phyloP scores from a whole-genome alignment of 2,888 invertebrate genomes.

The Tachina lurida region DNA sequence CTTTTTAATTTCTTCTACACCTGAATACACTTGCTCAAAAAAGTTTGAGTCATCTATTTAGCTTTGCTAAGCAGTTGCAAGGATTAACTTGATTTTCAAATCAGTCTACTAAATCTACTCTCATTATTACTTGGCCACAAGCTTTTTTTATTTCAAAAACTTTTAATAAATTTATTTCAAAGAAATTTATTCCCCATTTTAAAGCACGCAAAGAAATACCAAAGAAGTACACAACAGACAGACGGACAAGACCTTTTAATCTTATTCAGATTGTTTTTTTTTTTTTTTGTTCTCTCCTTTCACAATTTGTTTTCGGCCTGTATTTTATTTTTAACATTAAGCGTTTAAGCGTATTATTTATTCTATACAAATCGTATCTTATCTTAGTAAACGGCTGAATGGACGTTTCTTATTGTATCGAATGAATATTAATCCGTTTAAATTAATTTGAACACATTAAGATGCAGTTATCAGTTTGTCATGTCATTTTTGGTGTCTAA shows the following conservation, averaged over 20 bases:
- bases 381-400: slow-evolving; percentile 18
- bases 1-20: no score
- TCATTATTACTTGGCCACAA: background rate
- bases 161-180: slow-evolving; percentile 1
- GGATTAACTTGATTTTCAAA: background rate
- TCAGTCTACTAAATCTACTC: background rate
- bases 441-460: slow-evolving; percentile 74
- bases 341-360: slow-evolving; percentile 40
- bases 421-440: slow-evolving; percentile 73
- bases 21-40: no score
- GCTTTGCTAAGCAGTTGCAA: background rate
- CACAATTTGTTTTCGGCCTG: slow-evolving; percentile 31
- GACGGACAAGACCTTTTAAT: background rate
- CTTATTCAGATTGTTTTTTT: background rate
- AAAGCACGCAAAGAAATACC: background rate
- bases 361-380: slow-evolving; percentile 16
- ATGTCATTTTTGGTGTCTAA: slow-evolving; percentile 64
- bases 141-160: background rate
- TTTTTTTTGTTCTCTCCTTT: slow-evolving; percentile 1
- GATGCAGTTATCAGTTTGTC: slow-evolving; percentile 73
- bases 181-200: background rate
- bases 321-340: slow-evolving; percentile 24
- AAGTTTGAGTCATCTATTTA: background rate
- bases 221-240: background rate
- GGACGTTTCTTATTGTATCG: slow-evolving; percentile 57